A percentile compares a stretch with the other conserved stretches of the same genome.
phyloP scores from a whole-genome alignment of 1,140 invertebrate species.

The Drosophila pseudoobscura region DNA sequence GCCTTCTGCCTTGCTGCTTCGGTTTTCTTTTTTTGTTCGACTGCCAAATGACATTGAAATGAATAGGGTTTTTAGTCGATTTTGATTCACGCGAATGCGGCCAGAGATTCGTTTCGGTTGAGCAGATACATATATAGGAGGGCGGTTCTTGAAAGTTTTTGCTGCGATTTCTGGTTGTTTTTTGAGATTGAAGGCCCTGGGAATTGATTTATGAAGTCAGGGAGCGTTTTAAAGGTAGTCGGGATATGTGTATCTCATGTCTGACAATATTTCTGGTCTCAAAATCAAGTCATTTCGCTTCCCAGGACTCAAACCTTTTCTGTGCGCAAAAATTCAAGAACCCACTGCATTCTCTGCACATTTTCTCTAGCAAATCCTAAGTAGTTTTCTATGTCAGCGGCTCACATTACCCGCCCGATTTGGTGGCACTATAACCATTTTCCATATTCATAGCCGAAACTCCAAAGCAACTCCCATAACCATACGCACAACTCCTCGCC shows the following conservation, averaged over 20 bases:
- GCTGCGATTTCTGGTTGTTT: neutral
- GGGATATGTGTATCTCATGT: no score
- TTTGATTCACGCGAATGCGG: slow-evolving; percentile 1
- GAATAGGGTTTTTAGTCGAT: slow-evolving; percentile 27
- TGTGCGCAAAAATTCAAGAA: neutral
- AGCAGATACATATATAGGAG: slow-evolving; percentile 14
- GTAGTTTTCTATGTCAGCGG: slow-evolving; percentile 68
- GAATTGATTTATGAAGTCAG: neutral
- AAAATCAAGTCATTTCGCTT: neutral
- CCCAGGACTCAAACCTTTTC: neutral
- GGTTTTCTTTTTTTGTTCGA: slow-evolving; percentile 26
- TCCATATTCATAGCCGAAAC: slow-evolving; percentile 47
- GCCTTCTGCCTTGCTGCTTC: slow-evolving; percentile 10
- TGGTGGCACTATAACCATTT: slow-evolving; percentile 58
- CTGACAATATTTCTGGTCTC: neutral
- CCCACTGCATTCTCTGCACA: neutral
- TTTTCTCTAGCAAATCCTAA: slow-evolving; percentile 27
- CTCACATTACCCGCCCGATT: slow-evolving; percentile 49
- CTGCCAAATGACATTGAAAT: slow-evolving; percentile 64
- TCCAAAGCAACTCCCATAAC: neutral
- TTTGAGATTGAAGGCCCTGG: slow-evolving; percentile 18
- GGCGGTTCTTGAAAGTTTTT: slow-evolving; percentile 22
- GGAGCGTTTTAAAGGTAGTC: neutral
- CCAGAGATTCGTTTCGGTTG: slow-evolving; percentile 32
- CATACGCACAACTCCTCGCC: slow-evolving; percentile 61